Percentiles rank a stretch among this genome's conserved stretches.
Evolutionary conservation across 2,797 vertebrate genomes (phyloP).

Genomic region (Artibeus lituratus): DNA sequence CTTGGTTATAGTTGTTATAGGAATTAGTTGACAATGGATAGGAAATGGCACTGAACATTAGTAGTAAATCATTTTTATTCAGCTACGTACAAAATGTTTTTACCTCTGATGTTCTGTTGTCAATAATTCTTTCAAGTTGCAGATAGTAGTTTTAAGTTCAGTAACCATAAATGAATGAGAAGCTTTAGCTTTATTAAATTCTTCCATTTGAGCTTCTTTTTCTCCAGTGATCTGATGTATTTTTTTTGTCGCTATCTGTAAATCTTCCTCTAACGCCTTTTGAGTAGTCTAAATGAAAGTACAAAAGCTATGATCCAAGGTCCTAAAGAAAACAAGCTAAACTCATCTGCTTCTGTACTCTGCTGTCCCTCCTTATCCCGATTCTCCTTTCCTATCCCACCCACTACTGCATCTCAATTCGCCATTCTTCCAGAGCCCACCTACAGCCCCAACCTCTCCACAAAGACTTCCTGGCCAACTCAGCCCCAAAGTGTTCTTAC

Average conservation of each 20-base stretch:
- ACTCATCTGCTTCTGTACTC: background rate
- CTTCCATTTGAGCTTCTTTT: slow-evolving; percentile 85
- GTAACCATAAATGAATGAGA: slow-evolving; percentile 81
- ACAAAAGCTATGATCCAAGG: slow-evolving; percentile 52
- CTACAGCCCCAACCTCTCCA: background rate
- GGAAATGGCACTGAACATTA: slow-evolving; percentile 26
- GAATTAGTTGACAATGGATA: background rate
- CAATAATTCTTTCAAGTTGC: slow-evolving; percentile 83
- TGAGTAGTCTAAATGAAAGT: slow-evolving; percentile 80
- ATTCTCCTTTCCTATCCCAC: background rate
- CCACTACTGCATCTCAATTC: background rate
- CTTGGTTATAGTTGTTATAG: background rate
- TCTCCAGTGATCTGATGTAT: slow-evolving; percentile 83
- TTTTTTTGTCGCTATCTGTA: slow-evolving; percentile 83
- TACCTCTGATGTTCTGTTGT: slow-evolving; percentile 87
- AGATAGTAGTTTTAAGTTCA: slow-evolving; percentile 81
- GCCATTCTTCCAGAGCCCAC: background rate
- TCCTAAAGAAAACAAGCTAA: background rate
- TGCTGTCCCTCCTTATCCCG: background rate
- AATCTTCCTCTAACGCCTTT: slow-evolving; percentile 79
- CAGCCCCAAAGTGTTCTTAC: background rate
- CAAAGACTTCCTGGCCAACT: background rate
- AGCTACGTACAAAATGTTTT: slow-evolving; percentile 32
- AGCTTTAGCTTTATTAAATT: slow-evolving; percentile 83
- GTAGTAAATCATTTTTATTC: slow-evolving; percentile 23